Evolutionary conservation across 2,113 vertebrate species (phyloP).

Genomic region (Rhinogobius similis): DNA sequence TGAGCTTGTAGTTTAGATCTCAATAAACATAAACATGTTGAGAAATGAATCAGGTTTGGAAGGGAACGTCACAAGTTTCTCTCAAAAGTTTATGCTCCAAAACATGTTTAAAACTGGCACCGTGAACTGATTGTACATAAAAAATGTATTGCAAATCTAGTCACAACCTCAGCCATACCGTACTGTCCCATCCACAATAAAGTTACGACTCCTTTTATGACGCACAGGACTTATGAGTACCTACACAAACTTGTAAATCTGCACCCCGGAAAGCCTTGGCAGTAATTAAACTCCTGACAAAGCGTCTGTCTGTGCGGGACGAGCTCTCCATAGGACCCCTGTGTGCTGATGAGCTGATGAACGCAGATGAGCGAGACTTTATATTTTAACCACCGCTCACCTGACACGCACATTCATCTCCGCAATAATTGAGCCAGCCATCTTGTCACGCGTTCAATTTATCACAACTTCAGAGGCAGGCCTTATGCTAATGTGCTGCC

Average conservation of each 20-base stretch:
- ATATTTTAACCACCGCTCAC: conserved; percentile 35
- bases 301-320: conserved; percentile 79
- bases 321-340: conserved; percentile 69
- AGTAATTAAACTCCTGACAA: conserved; percentile 88
- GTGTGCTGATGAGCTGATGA: conserved; percentile 68
- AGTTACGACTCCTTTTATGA: conserved; percentile 39
- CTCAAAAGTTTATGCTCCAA: neutral
- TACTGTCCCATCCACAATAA: conserved; percentile 39
- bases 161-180: conserved; percentile 10
- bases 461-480: conserved; percentile 37
- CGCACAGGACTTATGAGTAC: neutral
- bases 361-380: conserved; percentile 53
- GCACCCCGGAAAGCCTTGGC: conserved; percentile 73
- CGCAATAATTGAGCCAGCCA: conserved; percentile 49
- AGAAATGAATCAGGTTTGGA: too few relatives aligned
- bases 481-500: conserved; percentile 45
- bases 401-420: conserved; percentile 62
- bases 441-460: conserved; percentile 33
- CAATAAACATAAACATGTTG: too few relatives aligned
- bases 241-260: conserved; percentile 10
- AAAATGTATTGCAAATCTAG: neutral
- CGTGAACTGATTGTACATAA: neutral
- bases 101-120: neutral
- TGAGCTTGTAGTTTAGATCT: too few relatives aligned
- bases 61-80: neutral